These are phyloP conservation scores for Mesoligia furuncula DNA, from an alignment of 2,888 invertebrate genomes.

Conservation along the genomic window DNA sequence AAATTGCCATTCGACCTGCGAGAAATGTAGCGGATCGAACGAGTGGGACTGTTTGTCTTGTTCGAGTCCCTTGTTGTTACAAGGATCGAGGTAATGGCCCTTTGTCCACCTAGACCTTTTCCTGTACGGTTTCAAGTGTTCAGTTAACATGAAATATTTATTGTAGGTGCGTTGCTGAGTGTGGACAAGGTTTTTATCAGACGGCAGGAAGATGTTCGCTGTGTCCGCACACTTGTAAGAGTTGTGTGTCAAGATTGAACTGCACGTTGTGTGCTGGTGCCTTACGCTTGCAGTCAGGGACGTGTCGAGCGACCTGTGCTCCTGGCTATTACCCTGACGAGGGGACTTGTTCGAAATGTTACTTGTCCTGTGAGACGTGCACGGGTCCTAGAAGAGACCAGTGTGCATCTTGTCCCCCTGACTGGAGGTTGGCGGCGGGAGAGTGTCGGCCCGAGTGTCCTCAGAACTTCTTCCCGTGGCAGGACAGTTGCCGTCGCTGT, in stretches of 20 bases:
- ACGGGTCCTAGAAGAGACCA: slow-evolving; percentile 95
- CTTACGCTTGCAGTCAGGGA: slow-evolving; percentile 95
- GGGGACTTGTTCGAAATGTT: slow-evolving; percentile 95
- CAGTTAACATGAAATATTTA: slow-evolving; percentile 66
- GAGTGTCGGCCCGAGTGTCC: slow-evolving; percentile 96
- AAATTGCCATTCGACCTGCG: slow-evolving; percentile 95
- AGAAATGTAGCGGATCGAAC: slow-evolving; percentile 95
- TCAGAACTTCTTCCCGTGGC: slow-evolving; percentile 95
- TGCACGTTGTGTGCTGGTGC: slow-evolving; percentile 95
- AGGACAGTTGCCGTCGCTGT: slow-evolving; percentile 96
- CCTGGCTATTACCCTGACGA: slow-evolving; percentile 96
- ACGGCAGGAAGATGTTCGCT: slow-evolving; percentile 93
- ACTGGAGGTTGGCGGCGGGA: slow-evolving; percentile 95
- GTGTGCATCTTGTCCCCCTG: slow-evolving; percentile 95
- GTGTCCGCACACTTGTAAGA: slow-evolving; percentile 94
- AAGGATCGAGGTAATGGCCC: slow-evolving; percentile 89
- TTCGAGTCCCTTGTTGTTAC: slow-evolving; percentile 93
- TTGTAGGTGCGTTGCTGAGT: slow-evolving; percentile 93
- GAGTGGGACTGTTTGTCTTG: slow-evolving; percentile 95
- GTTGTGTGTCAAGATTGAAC: slow-evolving; percentile 94
- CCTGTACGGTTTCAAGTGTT: slow-evolving; percentile 49
- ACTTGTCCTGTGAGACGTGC: slow-evolving; percentile 96
- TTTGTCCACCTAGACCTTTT: slow-evolving; percentile 74
- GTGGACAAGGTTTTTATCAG: slow-evolving; percentile 94
- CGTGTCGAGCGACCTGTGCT: slow-evolving; percentile 95